Base-by-base conservation (phyloP, 2,113 vertebrate genomes). In the Cygnus buccinator region DNA sequence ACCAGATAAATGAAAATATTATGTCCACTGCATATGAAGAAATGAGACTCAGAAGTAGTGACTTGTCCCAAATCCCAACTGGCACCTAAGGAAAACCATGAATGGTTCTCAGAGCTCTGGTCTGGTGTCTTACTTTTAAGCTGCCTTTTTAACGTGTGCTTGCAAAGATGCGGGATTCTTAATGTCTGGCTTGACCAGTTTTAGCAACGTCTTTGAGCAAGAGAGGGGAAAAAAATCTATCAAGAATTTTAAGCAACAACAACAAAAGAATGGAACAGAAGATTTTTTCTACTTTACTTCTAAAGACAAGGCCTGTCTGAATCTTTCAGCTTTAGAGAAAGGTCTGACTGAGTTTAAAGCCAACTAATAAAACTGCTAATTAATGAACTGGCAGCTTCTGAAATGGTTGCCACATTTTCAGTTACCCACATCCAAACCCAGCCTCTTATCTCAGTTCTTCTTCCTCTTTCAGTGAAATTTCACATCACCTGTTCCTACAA, bases 351-450 rank as follows among this genome's bases (percentile, higher is more conserved):
- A 91, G n/a, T 85, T 90, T 94, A 85, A 89, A 94, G 81, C 71
- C 44, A 96, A 66, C 43, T 66, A 87, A 79, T 68, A 84, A 82
- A 90, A 68, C 26, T 79, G 54, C 70, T 93, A 95, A 80, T 95
- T 91, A 93, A 93, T 76, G 2, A 88, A 94, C 37, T 95, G 71
- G 74, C 87, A 95, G 31, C 55, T 90, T 43, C 59, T 77, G 78
- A 91, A 91, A 87, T 70, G 50, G 41, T 37, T 85, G 48, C 81
- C 75, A 76, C 41, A 79, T 79, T 95, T 93, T 94, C 77, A 85
- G 71, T 78, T 87, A 82, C 20, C 26, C 54, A 57, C 19, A 58
- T 84, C 54, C 86, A 95, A 89, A 83, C 13, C n/a, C 55, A 88
- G 62, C 16, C 41, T 79, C 95, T 91, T 79, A 37, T 68, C 58